Percentiles rank a stretch among this genome's conserved stretches.
Evolutionary conservation across 1,140 invertebrate genomes (phyloP).

Genomic region (Parapsyche elsis): DNA sequence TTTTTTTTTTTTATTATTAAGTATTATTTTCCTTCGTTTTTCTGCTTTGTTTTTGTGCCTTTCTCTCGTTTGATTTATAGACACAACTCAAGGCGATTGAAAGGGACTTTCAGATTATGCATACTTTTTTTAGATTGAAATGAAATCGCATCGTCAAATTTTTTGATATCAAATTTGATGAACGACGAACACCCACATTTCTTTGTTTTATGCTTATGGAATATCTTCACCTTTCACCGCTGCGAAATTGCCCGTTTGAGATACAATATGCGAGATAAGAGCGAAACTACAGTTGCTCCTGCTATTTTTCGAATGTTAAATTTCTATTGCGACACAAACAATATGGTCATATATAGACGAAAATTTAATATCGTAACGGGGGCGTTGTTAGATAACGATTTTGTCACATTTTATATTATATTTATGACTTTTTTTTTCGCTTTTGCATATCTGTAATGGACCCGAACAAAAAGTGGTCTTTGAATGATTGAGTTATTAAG

Average conservation of each 20-base stretch:
- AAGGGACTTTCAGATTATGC: conserved; percentile 2
- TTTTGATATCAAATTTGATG: conserved; percentile 2
- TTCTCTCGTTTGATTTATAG: background rate
- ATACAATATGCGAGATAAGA: no score
- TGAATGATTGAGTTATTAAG: conserved; percentile 2
- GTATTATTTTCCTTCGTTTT: background rate
- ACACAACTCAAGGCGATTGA: background rate
- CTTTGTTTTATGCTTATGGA: conserved; percentile 1
- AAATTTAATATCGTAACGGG: no score
- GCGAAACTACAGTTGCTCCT: no score
- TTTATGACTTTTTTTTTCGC: no score
- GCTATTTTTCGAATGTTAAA: no score
- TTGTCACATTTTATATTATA: no score
- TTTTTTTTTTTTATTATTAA: conserved; percentile 5
- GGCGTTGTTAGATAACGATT: no score
- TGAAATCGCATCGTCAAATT: background rate
- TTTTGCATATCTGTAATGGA: no score
- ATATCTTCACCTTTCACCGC: conserved; percentile 7
- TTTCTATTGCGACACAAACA: no score
- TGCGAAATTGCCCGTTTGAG: no score
- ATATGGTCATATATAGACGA: no score
- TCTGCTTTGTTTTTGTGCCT: background rate
- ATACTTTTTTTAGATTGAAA: background rate
- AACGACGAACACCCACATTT: background rate
- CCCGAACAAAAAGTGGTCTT: no score